Percentiles rank a stretch among this genome's conserved stretches.
Conservation (phyloP, 2,888 invertebrate species). For the Drosophila leonis region DNA sequence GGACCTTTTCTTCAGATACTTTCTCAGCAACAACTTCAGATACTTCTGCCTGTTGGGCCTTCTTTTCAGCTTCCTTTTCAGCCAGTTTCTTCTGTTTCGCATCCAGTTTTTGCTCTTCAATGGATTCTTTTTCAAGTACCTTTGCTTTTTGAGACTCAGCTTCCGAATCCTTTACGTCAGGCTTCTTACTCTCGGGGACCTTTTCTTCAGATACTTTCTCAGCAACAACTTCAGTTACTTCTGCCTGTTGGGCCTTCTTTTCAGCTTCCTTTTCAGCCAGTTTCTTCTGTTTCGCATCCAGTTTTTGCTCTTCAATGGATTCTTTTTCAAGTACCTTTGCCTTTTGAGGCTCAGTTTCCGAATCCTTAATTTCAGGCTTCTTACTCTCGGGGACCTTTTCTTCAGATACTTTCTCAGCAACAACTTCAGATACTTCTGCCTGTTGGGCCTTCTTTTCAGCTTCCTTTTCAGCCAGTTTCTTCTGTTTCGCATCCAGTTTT, state of each 20-base stretch:
- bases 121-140: neutral
- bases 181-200: slow-evolving; percentile 29
- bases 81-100: slow-evolving; percentile 3
- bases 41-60: slow-evolving; percentile 20
- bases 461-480: neutral
- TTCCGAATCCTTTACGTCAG: slow-evolving; percentile 5
- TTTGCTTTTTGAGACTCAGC: slow-evolving; percentile 10
- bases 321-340: slow-evolving; percentile 6
- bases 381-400: too few relatives aligned
- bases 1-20: slow-evolving; percentile 9
- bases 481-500: neutral
- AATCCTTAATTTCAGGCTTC: neutral
- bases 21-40: slow-evolving; percentile 32
- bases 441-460: too few relatives aligned
- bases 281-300: slow-evolving; percentile 18
- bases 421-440: too few relatives aligned
- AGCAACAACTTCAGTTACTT: slow-evolving; percentile 20
- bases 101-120: slow-evolving; percentile 13
- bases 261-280: slow-evolving; percentile 17
- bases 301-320: slow-evolving; percentile 5
- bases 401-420: too few relatives aligned
- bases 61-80: slow-evolving; percentile 17
- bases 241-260: neutral
- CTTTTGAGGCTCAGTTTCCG: slow-evolving; percentile 5
- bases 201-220: slow-evolving; percentile 26